Base-by-base conservation (phyloP, 1,140 invertebrate species). In the Andricus grossulariae region DNA sequence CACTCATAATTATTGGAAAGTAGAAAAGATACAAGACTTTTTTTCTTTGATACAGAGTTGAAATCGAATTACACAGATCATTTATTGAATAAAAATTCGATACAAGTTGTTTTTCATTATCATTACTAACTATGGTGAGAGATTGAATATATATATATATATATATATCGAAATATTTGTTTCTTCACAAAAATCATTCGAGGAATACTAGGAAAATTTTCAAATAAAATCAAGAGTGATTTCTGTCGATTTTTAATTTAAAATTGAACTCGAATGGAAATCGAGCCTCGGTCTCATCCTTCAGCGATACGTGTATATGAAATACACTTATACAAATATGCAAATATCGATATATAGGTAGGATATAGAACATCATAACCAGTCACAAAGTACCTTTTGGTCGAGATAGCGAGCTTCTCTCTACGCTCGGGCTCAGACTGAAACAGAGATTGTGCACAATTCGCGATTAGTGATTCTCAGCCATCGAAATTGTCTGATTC, bases 351-450 rank as follows among this genome's bases (percentile, higher is more conserved):
- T 84, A 84, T 76, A 87, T 84, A 86, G 78, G 84, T 82, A 86
- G 57, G 79, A 85, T 84, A 82, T 80, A 89, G 83, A 87, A 92
- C 90, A 91, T 90, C 88, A 89, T 92, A 92, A 89, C 90, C 90
- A 90, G 87, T 90, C 88, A 91, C 89, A 91, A 92, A 90, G 89
- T 92, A 92, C 91, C 91, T 92, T 91, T 90, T 91, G 86, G 90
- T 90, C 89, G 91, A 90, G 83, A 90, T 87, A 90, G 88, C 88
- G 88, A 92, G 87, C 88, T 90, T 91, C 90, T 90, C 88, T 92
- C 87, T 88, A 91, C 86, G 86, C 90, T 91, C 88, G 87, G 90
- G 90, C 86, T 91, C 90, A 90, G 87, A 91, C 91, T 92, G 91
- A 92, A 92, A 92, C 91, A 92, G 87, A 91, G 88, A 91, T 91